Evolutionary conservation across 2,888 invertebrate species (phyloP).

Genomic region (Carcina quercana): DNA sequence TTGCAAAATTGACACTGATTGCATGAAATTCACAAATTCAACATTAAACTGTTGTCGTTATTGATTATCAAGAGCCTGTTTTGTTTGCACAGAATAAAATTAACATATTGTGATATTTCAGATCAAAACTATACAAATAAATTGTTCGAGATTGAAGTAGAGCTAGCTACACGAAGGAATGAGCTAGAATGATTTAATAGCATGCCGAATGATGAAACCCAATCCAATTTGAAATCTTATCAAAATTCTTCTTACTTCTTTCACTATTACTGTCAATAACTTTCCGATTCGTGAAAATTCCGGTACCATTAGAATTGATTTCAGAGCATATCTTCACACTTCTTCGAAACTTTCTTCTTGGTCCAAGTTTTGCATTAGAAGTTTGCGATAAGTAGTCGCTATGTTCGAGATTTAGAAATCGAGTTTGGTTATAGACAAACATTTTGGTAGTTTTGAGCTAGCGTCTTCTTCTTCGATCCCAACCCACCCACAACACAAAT

Average conservation of each 20-base stretch:
- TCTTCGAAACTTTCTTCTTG: conserved; percentile 63
- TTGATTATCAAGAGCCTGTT: conserved; percentile 23
- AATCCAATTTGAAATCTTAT: conserved; percentile 22
- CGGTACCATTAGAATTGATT: conserved; percentile 59
- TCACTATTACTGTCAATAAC: conserved; percentile 38
- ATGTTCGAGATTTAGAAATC: conserved; percentile 63
- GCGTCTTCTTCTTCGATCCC: conserved; percentile 59
- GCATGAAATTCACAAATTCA: conserved; percentile 52
- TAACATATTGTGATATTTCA: conserved; percentile 11
- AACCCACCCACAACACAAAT: conserved; percentile 48
- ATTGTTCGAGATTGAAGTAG: neutral
- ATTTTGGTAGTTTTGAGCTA: conserved; percentile 67
- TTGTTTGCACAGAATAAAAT: conserved; percentile 23
- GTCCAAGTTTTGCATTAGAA: conserved; percentile 69
- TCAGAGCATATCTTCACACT: conserved; percentile 62
- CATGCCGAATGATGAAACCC: conserved; percentile 52
- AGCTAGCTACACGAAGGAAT: conserved; percentile 33
- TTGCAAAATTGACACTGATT: conserved; percentile 53
- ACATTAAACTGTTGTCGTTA: conserved; percentile 27
- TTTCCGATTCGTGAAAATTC: conserved; percentile 71
- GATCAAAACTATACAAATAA: conserved; percentile 2
- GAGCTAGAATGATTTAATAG: conserved; percentile 43
- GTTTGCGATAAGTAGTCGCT: conserved; percentile 68
- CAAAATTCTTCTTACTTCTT: conserved; percentile 37
- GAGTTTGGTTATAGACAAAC: conserved; percentile 60